A percentile compares a stretch with the other conserved stretches of the same genome.
Conservation (phyloP, 2,113 vertebrate species). For the Rhombomys opimus region DNA sequence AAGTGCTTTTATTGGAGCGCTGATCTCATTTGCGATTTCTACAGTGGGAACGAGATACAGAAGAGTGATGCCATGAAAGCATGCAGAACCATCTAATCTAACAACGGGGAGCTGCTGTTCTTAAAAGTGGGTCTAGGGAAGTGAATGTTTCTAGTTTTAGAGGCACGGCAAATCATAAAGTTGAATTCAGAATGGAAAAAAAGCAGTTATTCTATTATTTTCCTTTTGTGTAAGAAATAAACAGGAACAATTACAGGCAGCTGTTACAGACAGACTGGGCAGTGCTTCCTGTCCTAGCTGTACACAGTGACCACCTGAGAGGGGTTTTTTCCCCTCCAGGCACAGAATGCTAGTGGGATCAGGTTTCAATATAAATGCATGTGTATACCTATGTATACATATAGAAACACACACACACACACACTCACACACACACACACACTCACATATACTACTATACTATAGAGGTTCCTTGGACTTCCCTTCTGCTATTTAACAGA, state of each 20-base stretch:
- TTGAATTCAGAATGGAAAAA: slow-evolving; percentile 22
- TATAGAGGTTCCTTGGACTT: not conserved
- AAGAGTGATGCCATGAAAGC: slow-evolving; percentile 2
- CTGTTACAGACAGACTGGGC: not conserved
- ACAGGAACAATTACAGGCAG: not conserved
- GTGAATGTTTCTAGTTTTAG: not conserved
- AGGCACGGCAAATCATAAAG: not conserved
- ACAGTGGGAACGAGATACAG: slow-evolving; percentile 24
- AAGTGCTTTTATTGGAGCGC: slow-evolving; percentile 49
- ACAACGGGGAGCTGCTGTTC: slow-evolving; percentile 9
- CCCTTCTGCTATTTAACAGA: slow-evolving; percentile 6
- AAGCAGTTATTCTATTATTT: not conserved
- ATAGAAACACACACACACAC: not conserved
- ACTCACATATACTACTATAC: not conserved
- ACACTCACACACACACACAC: not conserved
- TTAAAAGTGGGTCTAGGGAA: slow-evolving; percentile 40
- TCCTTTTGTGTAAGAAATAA: slow-evolving; percentile 8
- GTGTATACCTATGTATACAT: not conserved
- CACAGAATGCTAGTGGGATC: not conserved
- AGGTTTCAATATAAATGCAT: not conserved
- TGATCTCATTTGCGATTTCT: slow-evolving; percentile 64
- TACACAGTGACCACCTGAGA: not conserved
- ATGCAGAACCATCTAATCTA: not conserved
- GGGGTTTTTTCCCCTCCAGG: not conserved
- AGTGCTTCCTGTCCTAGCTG: not conserved